These are phyloP conservation scores for Parazoanthus swiftii DNA, from an alignment of 92 coral and sea anemone species.

Conservation along the genomic window DNA sequence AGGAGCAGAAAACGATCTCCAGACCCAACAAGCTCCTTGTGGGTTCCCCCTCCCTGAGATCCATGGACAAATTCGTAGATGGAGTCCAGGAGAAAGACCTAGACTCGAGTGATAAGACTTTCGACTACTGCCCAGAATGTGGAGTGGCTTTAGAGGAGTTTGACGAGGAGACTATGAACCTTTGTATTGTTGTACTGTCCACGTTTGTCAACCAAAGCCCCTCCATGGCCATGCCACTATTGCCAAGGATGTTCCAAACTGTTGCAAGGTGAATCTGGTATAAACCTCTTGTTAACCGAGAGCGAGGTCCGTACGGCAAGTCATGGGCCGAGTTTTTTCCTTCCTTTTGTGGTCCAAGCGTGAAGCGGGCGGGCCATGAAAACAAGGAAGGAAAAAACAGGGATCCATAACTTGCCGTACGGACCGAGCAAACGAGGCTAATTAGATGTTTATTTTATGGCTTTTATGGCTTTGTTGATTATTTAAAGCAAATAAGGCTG, in stretches of 20 bases:
- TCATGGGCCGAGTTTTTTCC: no score
- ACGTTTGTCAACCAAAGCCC: conserved; percentile 97
- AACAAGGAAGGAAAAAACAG: no score
- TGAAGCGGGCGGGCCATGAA: no score
- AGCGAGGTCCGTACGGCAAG: no score
- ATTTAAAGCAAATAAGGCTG: no score
- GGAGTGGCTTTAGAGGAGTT: conserved; percentile 91
- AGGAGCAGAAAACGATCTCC: conserved; percentile 43
- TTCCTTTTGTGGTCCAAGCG: no score
- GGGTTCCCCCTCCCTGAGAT: conserved; percentile 67
- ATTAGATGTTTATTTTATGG: no score
- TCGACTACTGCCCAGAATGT: conserved; percentile 91
- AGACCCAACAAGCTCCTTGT: conserved; percentile 58
- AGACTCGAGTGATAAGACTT: conserved; percentile 64
- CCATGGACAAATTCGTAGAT: conserved; percentile 67
- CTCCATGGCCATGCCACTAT: conserved; percentile 91
- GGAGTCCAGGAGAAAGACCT: conserved; percentile 63
- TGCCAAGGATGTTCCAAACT: conserved; percentile 83
- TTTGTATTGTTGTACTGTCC: conserved; percentile 91
- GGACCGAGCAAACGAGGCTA: no score
- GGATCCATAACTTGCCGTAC: no score
- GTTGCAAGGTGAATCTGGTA: conserved; percentile 77
- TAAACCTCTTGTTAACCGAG: no score
- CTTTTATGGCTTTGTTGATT: no score
- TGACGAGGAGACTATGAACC: conserved; percentile 93